A percentile compares a stretch with the other conserved stretches of the same genome.
Evolutionary conservation across 2,888 invertebrate species (phyloP).

Genomic region (Drosophila tanythrix): DNA sequence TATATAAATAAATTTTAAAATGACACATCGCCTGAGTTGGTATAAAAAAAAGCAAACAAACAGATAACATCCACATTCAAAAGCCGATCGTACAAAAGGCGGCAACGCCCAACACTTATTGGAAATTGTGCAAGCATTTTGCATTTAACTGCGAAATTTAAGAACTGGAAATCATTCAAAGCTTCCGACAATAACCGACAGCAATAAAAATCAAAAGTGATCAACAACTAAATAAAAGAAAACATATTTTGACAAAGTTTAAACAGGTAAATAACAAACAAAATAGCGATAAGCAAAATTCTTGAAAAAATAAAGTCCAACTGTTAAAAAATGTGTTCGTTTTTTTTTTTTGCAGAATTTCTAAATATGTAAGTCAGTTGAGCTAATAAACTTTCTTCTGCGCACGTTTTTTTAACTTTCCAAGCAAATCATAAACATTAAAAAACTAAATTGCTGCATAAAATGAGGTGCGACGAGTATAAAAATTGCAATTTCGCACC

Average conservation of each 20-base stretch:
- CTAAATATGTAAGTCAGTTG: conserved; percentile 1
- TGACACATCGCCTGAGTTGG: conserved; percentile 16
- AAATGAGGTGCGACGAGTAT: conserved; percentile 1
- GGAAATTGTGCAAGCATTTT: neutral
- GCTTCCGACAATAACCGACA: neutral
- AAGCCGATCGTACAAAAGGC: neutral
- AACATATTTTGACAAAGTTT: conserved; percentile 9
- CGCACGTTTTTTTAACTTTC: conserved; percentile 29
- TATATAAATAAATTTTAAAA: conserved; percentile 2
- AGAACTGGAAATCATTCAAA: neutral
- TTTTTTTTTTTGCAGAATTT: conserved; percentile 4
- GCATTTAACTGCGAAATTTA: neutral
- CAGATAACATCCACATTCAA: neutral
- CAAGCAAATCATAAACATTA: conserved; percentile 22
- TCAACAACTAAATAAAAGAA: conserved; percentile 6
- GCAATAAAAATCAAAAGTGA: neutral
- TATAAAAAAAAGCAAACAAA: neutral
- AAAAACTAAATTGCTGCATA: conserved; percentile 5
- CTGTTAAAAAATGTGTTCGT: neutral
- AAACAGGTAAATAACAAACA: conserved; percentile 2
- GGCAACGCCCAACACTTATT: neutral
- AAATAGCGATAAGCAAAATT: conserved; percentile 18
- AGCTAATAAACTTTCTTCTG: conserved; percentile 27
- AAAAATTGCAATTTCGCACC: conserved; percentile 19
- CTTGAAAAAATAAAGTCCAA: neutral